Percentiles rank a stretch among this genome's conserved stretches.
phyloP scores from a whole-genome alignment of 2,797 vertebrate genomes.

The Melanotaenia maccullochi region DNA sequence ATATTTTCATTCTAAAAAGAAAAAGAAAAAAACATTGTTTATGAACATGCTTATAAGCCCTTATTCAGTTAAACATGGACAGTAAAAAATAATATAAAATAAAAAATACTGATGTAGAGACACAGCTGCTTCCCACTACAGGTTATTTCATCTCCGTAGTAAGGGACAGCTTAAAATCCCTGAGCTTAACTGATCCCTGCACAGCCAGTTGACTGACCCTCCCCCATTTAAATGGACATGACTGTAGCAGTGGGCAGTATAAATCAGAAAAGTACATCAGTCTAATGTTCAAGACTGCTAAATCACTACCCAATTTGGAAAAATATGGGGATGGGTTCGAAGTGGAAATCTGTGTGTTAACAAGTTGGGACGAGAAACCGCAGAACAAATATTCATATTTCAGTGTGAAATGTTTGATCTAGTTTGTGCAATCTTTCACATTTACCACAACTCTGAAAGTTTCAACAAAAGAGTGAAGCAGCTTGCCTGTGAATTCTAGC shows the following conservation, averaged over 20 bases:
- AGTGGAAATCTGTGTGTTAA: constrained; percentile 5
- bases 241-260: constrained; percentile 14
- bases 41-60: constrained; percentile 24
- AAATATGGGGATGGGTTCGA: not conserved
- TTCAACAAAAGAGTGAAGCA: constrained; percentile 58
- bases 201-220: constrained; percentile 30
- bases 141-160: constrained; percentile 57
- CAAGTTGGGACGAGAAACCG: constrained; percentile 17
- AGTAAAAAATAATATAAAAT: not conserved
- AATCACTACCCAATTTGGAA: constrained; percentile 1
- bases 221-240: constrained; percentile 30
- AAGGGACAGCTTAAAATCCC: constrained; percentile 45
- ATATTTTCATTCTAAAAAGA: constrained; percentile 30
- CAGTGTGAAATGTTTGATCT: constrained; percentile 53
- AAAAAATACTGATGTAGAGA: constrained; percentile 7
- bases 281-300: not conserved
- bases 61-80: constrained; percentile 3
- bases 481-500: constrained; percentile 68
- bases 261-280: constrained; percentile 9
- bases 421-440: constrained; percentile 53
- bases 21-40: not conserved
- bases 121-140: constrained; percentile 32
- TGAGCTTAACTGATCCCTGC: constrained; percentile 48
- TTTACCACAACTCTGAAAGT: constrained; percentile 54
- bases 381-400: constrained; percentile 49